Evolutionary conservation across 2,113 vertebrate species (phyloP).

Genomic region (Corythoichthys intestinalis): DNA sequence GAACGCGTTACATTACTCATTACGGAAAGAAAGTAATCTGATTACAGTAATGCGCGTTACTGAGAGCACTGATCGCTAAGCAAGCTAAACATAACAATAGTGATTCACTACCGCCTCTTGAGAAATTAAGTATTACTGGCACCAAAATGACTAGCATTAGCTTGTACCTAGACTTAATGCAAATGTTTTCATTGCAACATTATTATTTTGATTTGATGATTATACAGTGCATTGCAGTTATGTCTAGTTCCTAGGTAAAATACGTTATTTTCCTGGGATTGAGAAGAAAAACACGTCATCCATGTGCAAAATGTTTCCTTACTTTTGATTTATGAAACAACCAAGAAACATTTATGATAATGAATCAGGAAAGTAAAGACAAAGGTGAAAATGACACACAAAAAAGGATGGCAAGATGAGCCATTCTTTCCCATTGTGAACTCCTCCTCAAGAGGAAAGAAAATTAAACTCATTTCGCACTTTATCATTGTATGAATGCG

Average conservation of each 20-base stretch:
- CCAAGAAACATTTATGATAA: neutral
- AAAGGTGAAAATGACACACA: neutral
- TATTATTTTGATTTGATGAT: neutral
- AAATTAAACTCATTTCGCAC: neutral
- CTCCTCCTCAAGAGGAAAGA: neutral
- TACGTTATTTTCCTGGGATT: neutral
- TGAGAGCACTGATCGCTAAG: neutral
- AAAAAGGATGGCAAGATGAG: neutral
- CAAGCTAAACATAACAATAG: neutral
- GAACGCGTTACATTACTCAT: too few relatives aligned
- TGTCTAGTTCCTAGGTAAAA: neutral
- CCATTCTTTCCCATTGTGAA: neutral
- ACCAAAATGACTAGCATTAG: neutral
- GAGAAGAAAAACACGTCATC: neutral
- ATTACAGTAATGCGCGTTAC: too few relatives aligned
- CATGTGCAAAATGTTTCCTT: neutral
- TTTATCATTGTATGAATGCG: neutral
- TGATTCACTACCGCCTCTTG: neutral
- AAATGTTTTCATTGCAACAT: neutral
- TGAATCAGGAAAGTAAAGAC: neutral
- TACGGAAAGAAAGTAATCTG: too few relatives aligned
- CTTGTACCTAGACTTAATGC: neutral
- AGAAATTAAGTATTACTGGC: neutral
- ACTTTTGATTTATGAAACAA: neutral
- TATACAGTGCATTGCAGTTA: neutral